These are phyloP conservation scores for Lochmaea capreae DNA, from an alignment of 2,888 invertebrate genomes.

Conservation along the genomic window DNA sequence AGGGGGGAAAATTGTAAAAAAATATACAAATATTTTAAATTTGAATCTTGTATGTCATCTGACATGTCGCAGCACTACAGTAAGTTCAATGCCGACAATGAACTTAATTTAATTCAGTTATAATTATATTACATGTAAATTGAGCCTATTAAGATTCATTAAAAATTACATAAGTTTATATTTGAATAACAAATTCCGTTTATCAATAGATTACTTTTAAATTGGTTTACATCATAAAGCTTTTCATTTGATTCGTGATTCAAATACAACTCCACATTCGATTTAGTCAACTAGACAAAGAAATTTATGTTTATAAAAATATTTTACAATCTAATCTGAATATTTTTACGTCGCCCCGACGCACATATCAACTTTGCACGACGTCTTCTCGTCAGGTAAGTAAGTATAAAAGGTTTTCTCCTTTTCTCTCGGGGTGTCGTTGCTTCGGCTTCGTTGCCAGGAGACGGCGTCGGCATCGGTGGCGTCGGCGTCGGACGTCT, in stretches of 20 bases:
- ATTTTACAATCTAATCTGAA: not conserved
- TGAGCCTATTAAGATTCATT: not conserved
- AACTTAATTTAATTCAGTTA: not conserved
- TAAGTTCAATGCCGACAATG: not conserved
- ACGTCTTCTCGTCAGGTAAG: slow-evolving; percentile 10
- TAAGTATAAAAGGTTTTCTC: slow-evolving; percentile 13
- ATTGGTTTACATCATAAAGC: not conserved
- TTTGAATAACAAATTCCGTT: slow-evolving; percentile 4
- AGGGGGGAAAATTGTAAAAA: not conserved
- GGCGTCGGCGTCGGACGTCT: slow-evolving; percentile 64
- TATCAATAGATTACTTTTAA: not conserved
- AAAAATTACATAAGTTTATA: not conserved
- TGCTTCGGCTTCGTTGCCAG: slow-evolving; percentile 43
- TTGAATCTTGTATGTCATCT: not conserved
- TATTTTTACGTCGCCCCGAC: not conserved
- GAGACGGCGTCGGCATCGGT: slow-evolving; percentile 51
- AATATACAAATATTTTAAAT: no score
- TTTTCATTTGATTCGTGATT: not conserved
- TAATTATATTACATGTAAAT: not conserved
- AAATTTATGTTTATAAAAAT: not conserved
- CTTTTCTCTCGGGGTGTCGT: slow-evolving; percentile 21
- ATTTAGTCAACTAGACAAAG: not conserved
- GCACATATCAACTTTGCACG: not conserved
- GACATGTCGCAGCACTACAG: not conserved
- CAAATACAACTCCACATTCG: not conserved